These are phyloP conservation scores for Thysanoteuthis rhombus DNA, from an alignment of 2,888 invertebrate species.

Conservation along the genomic window DNA sequence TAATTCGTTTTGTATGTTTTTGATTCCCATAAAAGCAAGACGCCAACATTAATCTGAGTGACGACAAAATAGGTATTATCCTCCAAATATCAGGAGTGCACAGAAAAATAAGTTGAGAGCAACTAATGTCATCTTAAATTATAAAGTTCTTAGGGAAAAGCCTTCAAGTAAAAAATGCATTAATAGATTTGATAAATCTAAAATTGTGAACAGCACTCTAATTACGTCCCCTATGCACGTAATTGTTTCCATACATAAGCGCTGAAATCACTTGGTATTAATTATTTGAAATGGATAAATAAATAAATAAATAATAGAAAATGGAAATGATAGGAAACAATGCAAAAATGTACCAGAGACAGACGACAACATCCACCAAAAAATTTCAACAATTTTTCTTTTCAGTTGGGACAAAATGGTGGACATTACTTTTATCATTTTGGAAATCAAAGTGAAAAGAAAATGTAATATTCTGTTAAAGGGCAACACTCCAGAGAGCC, in stretches of 20 bases:
- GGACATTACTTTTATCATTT: neutral
- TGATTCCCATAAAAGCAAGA: neutral
- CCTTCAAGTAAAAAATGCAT: neutral
- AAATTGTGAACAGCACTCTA: neutral
- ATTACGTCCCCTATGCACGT: neutral
- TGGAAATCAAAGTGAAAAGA: neutral
- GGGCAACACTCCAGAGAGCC: neutral
- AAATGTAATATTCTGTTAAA: neutral
- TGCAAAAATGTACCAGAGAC: neutral
- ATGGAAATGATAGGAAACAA: neutral
- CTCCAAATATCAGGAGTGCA: neutral
- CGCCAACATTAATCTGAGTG: neutral
- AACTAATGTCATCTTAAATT: neutral
- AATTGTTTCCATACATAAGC: too few relatives aligned
- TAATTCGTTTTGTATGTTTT: neutral
- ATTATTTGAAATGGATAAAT: too few relatives aligned
- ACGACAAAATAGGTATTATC: neutral
- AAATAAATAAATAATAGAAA: too few relatives aligned
- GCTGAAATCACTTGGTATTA: too few relatives aligned
- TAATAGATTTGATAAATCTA: neutral
- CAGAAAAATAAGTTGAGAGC: too few relatives aligned
- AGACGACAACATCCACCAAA: neutral
- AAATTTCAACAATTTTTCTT: neutral
- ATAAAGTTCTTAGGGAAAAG: neutral
- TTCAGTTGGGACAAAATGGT: neutral